These are phyloP conservation scores for Ctenopoma kingsleyae DNA, from an alignment of 2,797 vertebrate species.

Conservation along the genomic window DNA sequence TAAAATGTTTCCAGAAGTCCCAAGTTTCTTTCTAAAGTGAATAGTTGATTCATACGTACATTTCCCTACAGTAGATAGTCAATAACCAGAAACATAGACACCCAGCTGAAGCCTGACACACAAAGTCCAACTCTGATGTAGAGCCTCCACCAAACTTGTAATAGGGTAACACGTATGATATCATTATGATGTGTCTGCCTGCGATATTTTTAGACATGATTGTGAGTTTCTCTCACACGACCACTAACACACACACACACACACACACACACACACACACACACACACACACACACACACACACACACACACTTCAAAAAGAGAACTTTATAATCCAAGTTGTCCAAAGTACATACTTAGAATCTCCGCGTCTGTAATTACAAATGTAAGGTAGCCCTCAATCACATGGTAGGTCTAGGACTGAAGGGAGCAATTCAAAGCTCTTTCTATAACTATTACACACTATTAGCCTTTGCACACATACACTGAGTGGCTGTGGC, in stretches of 20 bases:
- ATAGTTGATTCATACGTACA: too few species aligned
- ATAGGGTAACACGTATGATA: background rate
- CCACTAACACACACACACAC: background rate
- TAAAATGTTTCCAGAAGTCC: background rate
- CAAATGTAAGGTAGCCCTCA: constrained; percentile 27
- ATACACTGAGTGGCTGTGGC: background rate
- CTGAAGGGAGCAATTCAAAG: constrained; percentile 1
- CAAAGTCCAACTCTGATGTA: background rate
- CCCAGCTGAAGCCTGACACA: background rate
- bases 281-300: too few species aligned
- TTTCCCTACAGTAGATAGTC: background rate
- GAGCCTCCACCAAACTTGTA: constrained; percentile 1
- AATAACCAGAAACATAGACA: background rate
- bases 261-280: too few species aligned
- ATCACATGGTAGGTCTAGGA: constrained; percentile 19
- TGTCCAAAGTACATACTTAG: constrained; percentile 28
- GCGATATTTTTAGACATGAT: constrained; percentile 27
- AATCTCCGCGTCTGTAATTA: constrained; percentile 43
- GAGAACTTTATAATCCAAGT: constrained; percentile 11
- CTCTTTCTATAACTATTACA: constrained; percentile 6
- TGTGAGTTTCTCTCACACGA: background rate
- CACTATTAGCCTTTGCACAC: constrained; percentile 1
- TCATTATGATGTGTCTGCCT: constrained; percentile 2
- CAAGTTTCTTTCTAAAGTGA: background rate
- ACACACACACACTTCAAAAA: constrained; percentile 8